phyloP scores from a whole-genome alignment of 2,113 vertebrate species.

The Anolis sagrei region DNA sequence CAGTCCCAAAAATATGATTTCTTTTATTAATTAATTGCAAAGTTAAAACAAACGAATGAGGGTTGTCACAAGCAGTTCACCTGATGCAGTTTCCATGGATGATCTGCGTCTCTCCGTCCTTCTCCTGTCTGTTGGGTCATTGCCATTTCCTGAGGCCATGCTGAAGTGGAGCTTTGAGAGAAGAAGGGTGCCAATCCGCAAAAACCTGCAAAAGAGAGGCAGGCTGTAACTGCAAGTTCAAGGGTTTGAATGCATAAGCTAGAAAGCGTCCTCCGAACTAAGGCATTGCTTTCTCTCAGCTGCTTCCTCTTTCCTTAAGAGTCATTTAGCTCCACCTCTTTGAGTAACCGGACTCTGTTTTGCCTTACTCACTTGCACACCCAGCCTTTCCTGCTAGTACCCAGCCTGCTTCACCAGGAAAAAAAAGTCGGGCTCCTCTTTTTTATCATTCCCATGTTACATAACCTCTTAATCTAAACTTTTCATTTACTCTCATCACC shows the following conservation, averaged over 20 bases:
- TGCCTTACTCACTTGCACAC: neutral
- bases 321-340: neutral
- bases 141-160: conserved; percentile 56
- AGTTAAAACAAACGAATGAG: neutral
- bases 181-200: conserved; percentile 41
- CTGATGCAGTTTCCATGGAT: conserved; percentile 42
- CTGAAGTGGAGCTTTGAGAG: conserved; percentile 29
- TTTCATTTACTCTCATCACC: neutral
- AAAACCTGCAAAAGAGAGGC: fast-evolving
- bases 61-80: conserved; percentile 17
- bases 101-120: fast-evolving
- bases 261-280: too few relatives aligned
- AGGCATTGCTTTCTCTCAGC: too few relatives aligned
- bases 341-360: fast-evolving
- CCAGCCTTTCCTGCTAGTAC: neutral
- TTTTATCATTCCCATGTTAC: neutral
- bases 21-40: neutral
- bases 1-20: neutral
- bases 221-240: neutral
- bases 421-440: fast-evolving
- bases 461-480: neutral
- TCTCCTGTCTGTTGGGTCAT: neutral
- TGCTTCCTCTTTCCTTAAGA: conserved; percentile 9
- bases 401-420: neutral
- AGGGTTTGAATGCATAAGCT: too few relatives aligned